Base-by-base conservation (phyloP, 2,113 vertebrate genomes). In the Hydropotes inermis region DNA sequence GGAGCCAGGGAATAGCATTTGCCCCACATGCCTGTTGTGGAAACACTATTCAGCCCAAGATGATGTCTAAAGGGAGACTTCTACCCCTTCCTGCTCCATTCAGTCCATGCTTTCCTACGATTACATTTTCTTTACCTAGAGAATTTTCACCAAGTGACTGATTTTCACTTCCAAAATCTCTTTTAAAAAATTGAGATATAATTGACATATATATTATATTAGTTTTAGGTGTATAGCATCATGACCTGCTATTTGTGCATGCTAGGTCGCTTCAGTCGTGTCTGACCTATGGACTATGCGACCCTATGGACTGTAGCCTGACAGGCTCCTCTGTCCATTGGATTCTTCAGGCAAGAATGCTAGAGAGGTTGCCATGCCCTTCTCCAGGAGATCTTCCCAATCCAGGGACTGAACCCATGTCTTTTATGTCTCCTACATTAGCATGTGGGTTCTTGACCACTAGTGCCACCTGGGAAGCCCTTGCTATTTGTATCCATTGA, bases 141-240 rank as follows among this genome's bases (percentile, higher is more conserved):
- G 39, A 15, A 76, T 50, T 96, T 95, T 16, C 10, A 50, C 88
- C 74, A 90, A 79, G 11, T 79, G 39, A 50, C 21, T 70, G 23
- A 85, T 85, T 91, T 50, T 84, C 50, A 94, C 17, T 85, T 96
- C n/a, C 36, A 92, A 64, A 67, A 13, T 64, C 47, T 81, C 64
- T 55, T 87, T 81, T 3, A 64, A 79, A 19, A 19, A 81, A 61
- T 28, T n/a, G 57, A 88, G n/a, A 61, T 45, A 79, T 79, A 64
- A 36, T 83, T 55, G 91, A 39, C 70, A 36, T 87, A 61, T 79
- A 61, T 74, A 39, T 74, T 39, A 52, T 27, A 54, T 78, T 78
- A 61, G 55, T 79, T 81, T 67, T 43, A 88, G 58, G 10, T 28
- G 1, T 54, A 55, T 14, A 79, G 64, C 58, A 67, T 82, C 45